Base-by-base conservation (phyloP, 2,113 vertebrate species). In the Mellivora capensis region DNA sequence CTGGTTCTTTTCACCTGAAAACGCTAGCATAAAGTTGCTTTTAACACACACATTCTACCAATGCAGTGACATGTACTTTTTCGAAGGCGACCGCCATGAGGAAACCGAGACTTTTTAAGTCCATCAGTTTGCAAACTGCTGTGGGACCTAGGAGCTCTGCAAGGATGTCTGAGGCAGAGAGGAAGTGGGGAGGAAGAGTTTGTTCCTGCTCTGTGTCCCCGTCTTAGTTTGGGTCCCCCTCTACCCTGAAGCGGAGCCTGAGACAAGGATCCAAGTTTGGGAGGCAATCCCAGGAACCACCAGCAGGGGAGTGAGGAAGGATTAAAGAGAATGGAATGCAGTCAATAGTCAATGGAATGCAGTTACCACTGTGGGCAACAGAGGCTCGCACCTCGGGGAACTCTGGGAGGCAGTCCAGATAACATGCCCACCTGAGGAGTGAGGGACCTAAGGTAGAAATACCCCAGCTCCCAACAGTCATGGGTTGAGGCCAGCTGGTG, bases 1-100 rank as follows among this genome's bases (percentile, higher is more conserved):
- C 34, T 20, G 54, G 12, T 96, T 86, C 87, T 89, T 95, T 69
- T 87, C 94, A 64, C 47, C 34, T 34, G 29, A 77, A 86, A 79
- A 54, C 0, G 9, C 37, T 29, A 4, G 39, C 1, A 31, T 61
- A 29, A 59, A 10, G 47, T 61, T 34, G 31, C 52, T 83, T 69
- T 88, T 39, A 44, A 88, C 2, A 7, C 4, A 47, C 25, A 21
- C 23, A 1, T 79, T 83, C 67, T n/a, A 9, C 49, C 2, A 34
- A 71, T 27, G 47, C 85, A 81, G 42, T 62, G 7, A 67, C 2
- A 4, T 0, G 7, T 42, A 59, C 52, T 47, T 67, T 94, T 88
- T 52, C 0, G 0, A 84, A 47, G 57, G n/a, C 31, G 47, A 37
- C 14, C 6, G 15, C 61, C 49, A 2, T 13, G 52, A 67, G n/a